Conservation (phyloP, 92 coral and sea anemone species). For the Epizoanthus rinbou region DNA sequence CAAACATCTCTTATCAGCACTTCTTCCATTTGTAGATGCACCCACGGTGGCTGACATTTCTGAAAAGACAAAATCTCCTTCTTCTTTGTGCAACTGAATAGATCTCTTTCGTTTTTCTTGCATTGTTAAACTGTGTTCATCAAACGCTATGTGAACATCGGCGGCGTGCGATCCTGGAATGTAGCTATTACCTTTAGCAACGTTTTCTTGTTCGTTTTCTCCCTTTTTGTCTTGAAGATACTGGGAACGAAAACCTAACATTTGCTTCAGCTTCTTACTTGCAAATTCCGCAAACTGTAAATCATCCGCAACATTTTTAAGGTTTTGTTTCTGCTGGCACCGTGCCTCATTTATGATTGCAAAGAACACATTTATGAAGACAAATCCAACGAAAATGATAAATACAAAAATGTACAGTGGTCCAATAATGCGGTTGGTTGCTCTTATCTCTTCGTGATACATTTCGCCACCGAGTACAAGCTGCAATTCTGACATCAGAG, state of each 20-base stretch:
- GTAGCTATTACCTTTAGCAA: neutral
- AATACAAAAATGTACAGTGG: constrained; percentile 57
- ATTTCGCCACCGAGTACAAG: constrained; percentile 65
- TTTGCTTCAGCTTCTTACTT: neutral
- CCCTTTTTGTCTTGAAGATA: neutral
- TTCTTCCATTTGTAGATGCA: neutral
- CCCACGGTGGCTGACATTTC: neutral
- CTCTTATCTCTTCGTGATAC: constrained; percentile 42
- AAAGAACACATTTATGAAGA: constrained; percentile 65
- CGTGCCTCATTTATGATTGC: constrained; percentile 53
- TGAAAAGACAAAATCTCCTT: constrained; percentile 9
- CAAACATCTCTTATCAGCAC: neutral
- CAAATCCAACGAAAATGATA: constrained; percentile 52
- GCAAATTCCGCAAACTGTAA: constrained; percentile 21
- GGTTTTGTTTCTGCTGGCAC: constrained; percentile 30
- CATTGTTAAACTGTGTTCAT: constrained; percentile 9
- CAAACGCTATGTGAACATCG: neutral
- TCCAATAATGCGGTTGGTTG: constrained; percentile 56
- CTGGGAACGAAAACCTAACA: constrained; percentile 5
- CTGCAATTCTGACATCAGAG: constrained; percentile 60
- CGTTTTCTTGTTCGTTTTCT: neutral
- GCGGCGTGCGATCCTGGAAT: neutral
- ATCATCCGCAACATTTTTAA: constrained; percentile 23
- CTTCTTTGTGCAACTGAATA: constrained; percentile 15
- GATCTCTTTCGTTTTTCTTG: constrained; percentile 28